Conservation (phyloP, 2,797 vertebrate species). For the Amphiprion clarkii region DNA sequence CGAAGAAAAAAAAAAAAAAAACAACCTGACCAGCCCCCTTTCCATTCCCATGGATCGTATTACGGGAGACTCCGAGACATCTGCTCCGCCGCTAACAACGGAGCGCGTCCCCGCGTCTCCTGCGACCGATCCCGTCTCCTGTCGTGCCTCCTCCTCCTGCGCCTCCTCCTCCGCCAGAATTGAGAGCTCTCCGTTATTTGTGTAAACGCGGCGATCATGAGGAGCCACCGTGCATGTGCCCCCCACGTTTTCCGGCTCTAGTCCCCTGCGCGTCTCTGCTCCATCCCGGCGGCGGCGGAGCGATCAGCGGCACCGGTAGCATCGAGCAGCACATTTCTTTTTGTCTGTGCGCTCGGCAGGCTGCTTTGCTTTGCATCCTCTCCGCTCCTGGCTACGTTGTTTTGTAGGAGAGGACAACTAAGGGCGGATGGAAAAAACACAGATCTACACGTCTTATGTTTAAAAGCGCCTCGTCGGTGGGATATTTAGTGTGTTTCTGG, state of each 20-base stretch:
- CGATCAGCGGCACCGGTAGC: slow-evolving; percentile 52
- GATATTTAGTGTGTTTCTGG: slow-evolving; percentile 30
- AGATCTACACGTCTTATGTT: slow-evolving; percentile 34
- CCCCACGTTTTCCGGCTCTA: slow-evolving; percentile 60
- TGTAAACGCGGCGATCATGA: slow-evolving; percentile 54
- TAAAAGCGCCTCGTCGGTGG: slow-evolving; percentile 33
- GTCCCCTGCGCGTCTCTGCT: slow-evolving; percentile 36
- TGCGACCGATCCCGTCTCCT: slow-evolving; percentile 48
- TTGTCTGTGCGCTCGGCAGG: slow-evolving; percentile 67
- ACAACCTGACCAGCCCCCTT: slow-evolving; percentile 74
- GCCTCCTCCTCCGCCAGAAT: neutral
- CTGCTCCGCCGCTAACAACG: slow-evolving; percentile 72
- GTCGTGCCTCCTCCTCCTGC: slow-evolving; percentile 26
- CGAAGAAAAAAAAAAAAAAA: slow-evolving; percentile 16
- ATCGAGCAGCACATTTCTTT: slow-evolving; percentile 71
- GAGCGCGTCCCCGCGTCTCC: slow-evolving; percentile 74
- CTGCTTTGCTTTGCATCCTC: slow-evolving; percentile 63
- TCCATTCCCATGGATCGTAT: slow-evolving; percentile 85
- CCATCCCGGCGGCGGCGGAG: slow-evolving; percentile 35
- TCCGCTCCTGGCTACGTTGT: slow-evolving; percentile 9
- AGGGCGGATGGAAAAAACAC: slow-evolving; percentile 53
- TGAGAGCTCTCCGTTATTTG: slow-evolving; percentile 43
- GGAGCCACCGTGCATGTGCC: slow-evolving; percentile 54
- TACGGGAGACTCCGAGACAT: slow-evolving; percentile 80
- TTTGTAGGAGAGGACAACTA: slow-evolving; percentile 45